These are phyloP conservation scores for Phenganax subtilis DNA, from an alignment of 92 coral and sea anemone species.

Conservation along the genomic window DNA sequence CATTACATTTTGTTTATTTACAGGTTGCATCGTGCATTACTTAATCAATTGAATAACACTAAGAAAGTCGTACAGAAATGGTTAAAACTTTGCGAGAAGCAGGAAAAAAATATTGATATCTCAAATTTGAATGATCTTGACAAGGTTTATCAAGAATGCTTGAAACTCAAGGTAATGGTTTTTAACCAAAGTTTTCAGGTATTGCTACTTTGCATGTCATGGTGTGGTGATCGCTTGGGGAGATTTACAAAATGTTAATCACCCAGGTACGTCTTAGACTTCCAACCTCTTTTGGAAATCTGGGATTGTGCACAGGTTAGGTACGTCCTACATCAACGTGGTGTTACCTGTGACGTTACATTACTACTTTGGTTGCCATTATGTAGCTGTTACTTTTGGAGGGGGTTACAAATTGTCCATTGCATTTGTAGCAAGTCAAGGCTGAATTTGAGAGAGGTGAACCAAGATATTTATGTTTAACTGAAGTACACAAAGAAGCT, in stretches of 20 bases:
- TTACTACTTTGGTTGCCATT: too few relatives aligned
- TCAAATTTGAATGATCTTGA: slow-evolving; percentile 20
- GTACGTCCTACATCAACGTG: too few relatives aligned
- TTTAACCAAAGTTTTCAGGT: background rate
- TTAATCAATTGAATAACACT: slow-evolving; percentile 17
- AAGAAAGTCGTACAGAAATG: slow-evolving; percentile 26
- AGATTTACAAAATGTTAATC: too few relatives aligned
- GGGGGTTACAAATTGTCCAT: too few relatives aligned
- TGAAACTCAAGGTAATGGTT: slow-evolving; percentile 32
- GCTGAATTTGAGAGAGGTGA: slow-evolving; percentile 19
- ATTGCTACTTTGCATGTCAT: too few relatives aligned
- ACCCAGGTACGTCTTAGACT: too few relatives aligned
- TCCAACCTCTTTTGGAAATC: too few relatives aligned
- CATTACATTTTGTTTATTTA: background rate
- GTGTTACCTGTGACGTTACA: too few relatives aligned
- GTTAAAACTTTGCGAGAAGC: slow-evolving; percentile 33
- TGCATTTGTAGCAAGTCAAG: slow-evolving; percentile 22
- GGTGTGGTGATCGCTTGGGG: too few relatives aligned
- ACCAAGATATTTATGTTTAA: background rate
- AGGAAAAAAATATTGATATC: slow-evolving; percentile 25
- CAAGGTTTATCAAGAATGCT: slow-evolving; percentile 6
- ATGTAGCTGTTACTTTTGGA: too few relatives aligned
- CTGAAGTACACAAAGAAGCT: slow-evolving; percentile 31
- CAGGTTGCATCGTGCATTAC: slow-evolving; percentile 33
- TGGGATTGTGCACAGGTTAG: too few relatives aligned